These are phyloP conservation scores for Brachionus plicatilis DNA, from an alignment of 1,140 invertebrate species.

Conservation along the genomic window DNA sequence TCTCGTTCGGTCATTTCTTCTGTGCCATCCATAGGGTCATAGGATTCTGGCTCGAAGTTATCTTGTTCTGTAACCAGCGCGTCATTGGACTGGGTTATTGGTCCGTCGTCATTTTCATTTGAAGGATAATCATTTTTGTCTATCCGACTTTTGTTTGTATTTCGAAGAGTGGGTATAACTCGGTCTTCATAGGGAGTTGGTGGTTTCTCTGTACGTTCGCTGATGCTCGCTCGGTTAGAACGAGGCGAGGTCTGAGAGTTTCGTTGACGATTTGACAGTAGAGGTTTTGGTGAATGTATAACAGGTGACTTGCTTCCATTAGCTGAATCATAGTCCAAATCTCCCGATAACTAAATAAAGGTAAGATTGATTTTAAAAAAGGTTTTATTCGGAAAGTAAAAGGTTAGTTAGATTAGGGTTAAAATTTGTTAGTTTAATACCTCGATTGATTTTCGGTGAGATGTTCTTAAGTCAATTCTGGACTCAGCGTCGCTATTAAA, in stretches of 20 bases:
- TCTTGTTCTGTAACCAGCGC: neutral
- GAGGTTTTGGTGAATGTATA: neutral
- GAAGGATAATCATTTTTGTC: constrained; percentile 49
- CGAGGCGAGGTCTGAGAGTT: constrained; percentile 1
- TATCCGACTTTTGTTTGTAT: constrained; percentile 62
- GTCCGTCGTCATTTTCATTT: constrained; percentile 10
- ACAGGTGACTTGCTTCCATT: neutral
- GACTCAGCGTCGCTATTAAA: neutral
- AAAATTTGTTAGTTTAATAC: neutral
- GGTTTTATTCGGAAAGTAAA: neutral
- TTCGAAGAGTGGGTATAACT: constrained; percentile 64
- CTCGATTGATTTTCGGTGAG: neutral
- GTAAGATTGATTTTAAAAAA: neutral
- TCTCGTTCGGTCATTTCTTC: constrained; percentile 67
- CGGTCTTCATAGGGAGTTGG: constrained; percentile 69
- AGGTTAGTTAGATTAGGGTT: neutral
- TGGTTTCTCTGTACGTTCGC: constrained; percentile 13
- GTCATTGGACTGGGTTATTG: neutral
- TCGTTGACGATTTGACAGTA: neutral
- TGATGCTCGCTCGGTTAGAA: neutral
- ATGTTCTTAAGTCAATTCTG: neutral
- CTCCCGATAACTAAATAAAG: neutral
- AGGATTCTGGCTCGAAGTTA: neutral
- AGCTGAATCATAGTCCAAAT: neutral
- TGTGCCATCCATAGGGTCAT: constrained; percentile 41